These are phyloP conservation scores for Hucho hucho DNA, from an alignment of 2,113 vertebrate genomes.

Conservation along the genomic window DNA sequence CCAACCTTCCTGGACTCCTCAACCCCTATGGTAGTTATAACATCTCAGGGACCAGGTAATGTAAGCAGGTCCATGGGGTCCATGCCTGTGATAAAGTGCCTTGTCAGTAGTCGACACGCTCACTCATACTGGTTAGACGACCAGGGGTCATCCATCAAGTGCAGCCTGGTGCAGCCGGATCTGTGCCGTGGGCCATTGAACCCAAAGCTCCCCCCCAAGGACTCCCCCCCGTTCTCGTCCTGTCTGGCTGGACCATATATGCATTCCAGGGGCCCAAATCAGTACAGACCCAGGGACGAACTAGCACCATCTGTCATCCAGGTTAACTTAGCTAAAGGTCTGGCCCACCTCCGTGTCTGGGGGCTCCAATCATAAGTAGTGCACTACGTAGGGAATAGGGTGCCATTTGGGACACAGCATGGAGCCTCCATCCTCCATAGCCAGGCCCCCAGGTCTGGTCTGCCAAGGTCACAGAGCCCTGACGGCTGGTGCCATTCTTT, in stretches of 20 bases:
- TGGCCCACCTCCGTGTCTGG: not conserved
- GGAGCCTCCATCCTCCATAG: not conserved
- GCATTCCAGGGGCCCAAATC: slow-evolving; percentile 3
- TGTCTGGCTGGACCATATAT: slow-evolving; percentile 10
- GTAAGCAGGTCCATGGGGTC: not conserved
- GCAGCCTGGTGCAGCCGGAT: not conserved
- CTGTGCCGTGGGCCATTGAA: slow-evolving; percentile 1
- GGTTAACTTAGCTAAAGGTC: not conserved
- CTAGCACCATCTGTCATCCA: slow-evolving; percentile 28
- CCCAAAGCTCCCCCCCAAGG: not conserved
- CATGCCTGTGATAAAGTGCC: slow-evolving; percentile 3
- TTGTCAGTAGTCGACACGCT: slow-evolving; percentile 5
- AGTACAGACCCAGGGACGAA: not conserved
- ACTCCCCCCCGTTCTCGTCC: not conserved
- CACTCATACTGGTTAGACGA: not conserved
- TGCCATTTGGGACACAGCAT: not conserved
- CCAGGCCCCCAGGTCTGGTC: not conserved
- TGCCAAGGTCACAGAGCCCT: slow-evolving; percentile 12
- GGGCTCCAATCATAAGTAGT: not conserved
- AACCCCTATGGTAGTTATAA: no score
- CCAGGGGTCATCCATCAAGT: slow-evolving; percentile 23
- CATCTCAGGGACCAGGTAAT: not conserved
- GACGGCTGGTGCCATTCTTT: not conserved
- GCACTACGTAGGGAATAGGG: no score
- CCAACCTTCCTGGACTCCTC: not conserved